Conservation (phyloP, 2,888 invertebrate species). For the Cosmorhoe ocellata region DNA sequence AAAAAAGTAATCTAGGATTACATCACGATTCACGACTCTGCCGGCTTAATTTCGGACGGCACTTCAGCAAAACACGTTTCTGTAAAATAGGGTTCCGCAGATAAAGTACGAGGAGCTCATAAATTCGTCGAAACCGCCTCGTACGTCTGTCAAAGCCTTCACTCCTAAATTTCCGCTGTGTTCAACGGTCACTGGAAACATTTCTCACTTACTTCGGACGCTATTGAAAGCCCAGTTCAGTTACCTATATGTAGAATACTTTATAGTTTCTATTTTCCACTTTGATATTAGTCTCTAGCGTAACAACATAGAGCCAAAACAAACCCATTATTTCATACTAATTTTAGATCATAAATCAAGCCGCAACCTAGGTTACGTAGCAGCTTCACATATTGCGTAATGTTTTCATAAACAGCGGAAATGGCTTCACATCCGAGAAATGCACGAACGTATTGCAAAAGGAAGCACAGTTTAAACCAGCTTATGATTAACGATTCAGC, state of each 20-base stretch:
- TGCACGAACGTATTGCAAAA: slow-evolving; percentile 43
- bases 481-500: slow-evolving; percentile 67
- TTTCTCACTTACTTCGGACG: slow-evolving; percentile 15
- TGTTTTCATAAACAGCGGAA: slow-evolving; percentile 38
- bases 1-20: not conserved
- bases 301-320: slow-evolving; percentile 11
- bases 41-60: slow-evolving; percentile 24
- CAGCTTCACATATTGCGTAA: slow-evolving; percentile 27
- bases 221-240: slow-evolving; percentile 7
- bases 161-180: slow-evolving; percentile 35
- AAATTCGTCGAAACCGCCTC: slow-evolving; percentile 35
- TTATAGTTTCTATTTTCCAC: not conserved
- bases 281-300: not conserved
- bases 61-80: slow-evolving; percentile 35
- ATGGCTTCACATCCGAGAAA: slow-evolving; percentile 41
- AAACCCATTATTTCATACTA: slow-evolving; percentile 24
- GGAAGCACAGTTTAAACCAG: slow-evolving; percentile 58
- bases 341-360: slow-evolving; percentile 32
- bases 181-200: slow-evolving; percentile 25
- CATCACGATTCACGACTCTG: slow-evolving; percentile 19
- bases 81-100: slow-evolving; percentile 32
- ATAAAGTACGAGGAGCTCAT: slow-evolving; percentile 36
- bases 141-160: slow-evolving; percentile 38
- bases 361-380: slow-evolving; percentile 20
- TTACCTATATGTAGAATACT: no score